Evolutionary conservation across 1,140 invertebrate species (phyloP), one percentile per base, ranked within the genome.

Genomic region (Bombyx mandarina): DNA sequence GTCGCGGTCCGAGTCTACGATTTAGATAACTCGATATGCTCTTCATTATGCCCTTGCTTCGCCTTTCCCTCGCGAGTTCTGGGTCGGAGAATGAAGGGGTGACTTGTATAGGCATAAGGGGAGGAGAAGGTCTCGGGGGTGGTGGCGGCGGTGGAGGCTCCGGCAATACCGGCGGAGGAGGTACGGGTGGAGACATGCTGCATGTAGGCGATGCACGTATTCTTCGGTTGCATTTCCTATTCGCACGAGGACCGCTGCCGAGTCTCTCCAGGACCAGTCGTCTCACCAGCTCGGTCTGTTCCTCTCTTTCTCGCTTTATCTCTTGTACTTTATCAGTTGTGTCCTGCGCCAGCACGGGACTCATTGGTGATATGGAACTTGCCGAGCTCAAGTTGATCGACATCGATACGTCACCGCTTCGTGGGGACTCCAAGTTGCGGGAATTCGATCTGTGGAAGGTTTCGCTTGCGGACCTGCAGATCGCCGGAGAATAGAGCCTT

Each of bases 21-120:
- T 85, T 88, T 67, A 96, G 94, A 73, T 96, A 94, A 77, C 93
- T 94, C 3, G 94, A 93, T 49, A 96, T 92, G 51, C 94, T 92
- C 87, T 95, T 94, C 63, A 96, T 96, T 47, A 96, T 93, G 77
- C 94, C 95, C 72, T 94, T 94, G 49, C 94, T 87, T 58, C 94
- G 88, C n/a, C 81, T 78, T 26, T 84, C 81, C 56, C 84, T 79
- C 8, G 86, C 77, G 45, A 92, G 73, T 79, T 91, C 91, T 6
- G 91, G 90, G 81, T 92, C 91, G 0, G 91, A 92, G 61, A 88
- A 84, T 43, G 86, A 84, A 12, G 79, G 63, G 6, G 73, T 69
- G 42, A 83, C 74, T 7, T 73, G 73, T 12, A 79, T 55, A 3
- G 74, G 66, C 51, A 72, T 68, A 43, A 69, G 67, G 0, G 77